Evolutionary conservation across 2,113 vertebrate species (phyloP), one percentile per base, ranked within the genome.

Genomic region (Dascyllus trimaculatus): DNA sequence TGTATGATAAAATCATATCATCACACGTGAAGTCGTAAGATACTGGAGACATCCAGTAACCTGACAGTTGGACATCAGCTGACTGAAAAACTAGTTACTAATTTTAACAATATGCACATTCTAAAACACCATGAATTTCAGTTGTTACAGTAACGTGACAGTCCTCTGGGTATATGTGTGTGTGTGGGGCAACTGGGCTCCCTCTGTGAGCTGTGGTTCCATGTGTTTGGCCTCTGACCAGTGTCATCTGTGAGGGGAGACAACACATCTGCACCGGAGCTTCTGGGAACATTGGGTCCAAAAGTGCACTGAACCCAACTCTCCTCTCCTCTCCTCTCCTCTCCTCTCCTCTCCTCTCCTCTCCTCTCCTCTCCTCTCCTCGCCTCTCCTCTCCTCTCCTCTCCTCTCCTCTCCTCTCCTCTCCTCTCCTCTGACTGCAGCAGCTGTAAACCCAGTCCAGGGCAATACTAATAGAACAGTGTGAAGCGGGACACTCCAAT

Each of bases 221-320:
- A 69, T 77, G 60, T 45, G 58, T 84, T 59, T 73, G 68, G 64
- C 45, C 75, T 48, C 6, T 63, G 64, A 45, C 79, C 71, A 54
- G 22, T 53, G 71, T 84, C 21, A 5, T 75, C 65, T 60, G 75
- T 38, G 59, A 11, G 63, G 11, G 81, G 57, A 75, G 62, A 45
- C 53, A 76, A 45, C 81, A 79, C 86, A 89, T 89, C 86, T 90
- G 86, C 70, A 78, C 40, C 49, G 38, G 51, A 71, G 75, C 71
- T 65, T 85, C 61, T 80, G 72, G 82, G 86, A 85, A 87, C 82
- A 88, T 80, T 15, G 56, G 73, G 75, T 84, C 60, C 19, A 49
- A 82, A 63, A 85, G 84, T 79, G 71, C 82, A 80, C 59, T 77
- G 72, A 86, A 78, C 85, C 69, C n/a, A 21, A 5, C 66, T 29